Conservation (phyloP, 1,140 invertebrate genomes). For the Nasonia longicornis region DNA sequence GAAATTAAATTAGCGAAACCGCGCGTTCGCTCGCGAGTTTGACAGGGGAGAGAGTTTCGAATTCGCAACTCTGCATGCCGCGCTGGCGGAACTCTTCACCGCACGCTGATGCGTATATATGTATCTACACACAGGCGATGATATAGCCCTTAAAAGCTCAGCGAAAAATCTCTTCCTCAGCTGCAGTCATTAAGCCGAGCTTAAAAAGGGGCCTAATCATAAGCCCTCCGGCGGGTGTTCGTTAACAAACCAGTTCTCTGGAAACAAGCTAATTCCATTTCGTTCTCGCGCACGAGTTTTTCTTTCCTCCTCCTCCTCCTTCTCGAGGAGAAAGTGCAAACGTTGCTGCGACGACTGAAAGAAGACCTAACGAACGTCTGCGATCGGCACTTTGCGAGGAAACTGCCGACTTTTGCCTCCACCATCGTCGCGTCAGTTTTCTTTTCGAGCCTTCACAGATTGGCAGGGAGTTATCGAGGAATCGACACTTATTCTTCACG, state of each 20-base stretch:
- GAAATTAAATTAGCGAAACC: not conserved
- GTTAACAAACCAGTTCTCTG: slow-evolving; percentile 9
- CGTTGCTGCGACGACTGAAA: slow-evolving; percentile 44
- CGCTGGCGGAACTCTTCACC: not conserved
- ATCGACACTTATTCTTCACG: not conserved
- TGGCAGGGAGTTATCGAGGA: not conserved
- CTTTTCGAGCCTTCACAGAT: not conserved
- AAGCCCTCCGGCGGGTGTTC: not conserved
- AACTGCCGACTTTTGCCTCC: not conserved
- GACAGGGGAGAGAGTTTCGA: not conserved
- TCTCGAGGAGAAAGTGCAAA: slow-evolving; percentile 14
- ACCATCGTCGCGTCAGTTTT: not conserved
- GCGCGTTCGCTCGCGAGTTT: not conserved
- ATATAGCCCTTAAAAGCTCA: not conserved
- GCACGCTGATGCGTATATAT: not conserved
- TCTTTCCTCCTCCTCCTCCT: not conserved
- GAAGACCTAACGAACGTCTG: slow-evolving; percentile 49
- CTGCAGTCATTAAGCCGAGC: too few relatives aligned
- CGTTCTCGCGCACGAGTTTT: not conserved
- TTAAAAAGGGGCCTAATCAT: not conserved
- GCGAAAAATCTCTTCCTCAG: not conserved
- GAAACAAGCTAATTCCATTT: slow-evolving; percentile 22
- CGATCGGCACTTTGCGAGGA: slow-evolving; percentile 32
- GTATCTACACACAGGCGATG: not conserved
- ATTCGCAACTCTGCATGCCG: not conserved